Percentiles rank a stretch among this genome's conserved stretches.
Evolutionary conservation across 92 coral and sea anemone species (phyloP).

Genomic region (Epizoanthus fatuus): DNA sequence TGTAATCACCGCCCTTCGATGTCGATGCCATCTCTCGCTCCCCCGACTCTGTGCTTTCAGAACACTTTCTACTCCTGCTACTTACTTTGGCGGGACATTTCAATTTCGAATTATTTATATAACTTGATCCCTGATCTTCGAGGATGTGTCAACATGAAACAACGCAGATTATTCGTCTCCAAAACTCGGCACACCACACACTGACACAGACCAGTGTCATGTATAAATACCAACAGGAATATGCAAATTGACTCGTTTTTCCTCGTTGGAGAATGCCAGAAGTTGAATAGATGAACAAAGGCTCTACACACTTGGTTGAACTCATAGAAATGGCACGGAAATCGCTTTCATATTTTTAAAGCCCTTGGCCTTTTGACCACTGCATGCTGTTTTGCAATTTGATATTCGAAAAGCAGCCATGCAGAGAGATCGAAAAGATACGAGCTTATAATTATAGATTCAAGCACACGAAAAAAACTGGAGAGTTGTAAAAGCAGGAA

Average conservation of each 20-base stretch:
- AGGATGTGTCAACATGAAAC: slow-evolving; percentile 11
- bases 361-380: not conserved
- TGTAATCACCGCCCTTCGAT: slow-evolving; percentile 8
- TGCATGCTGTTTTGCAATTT: slow-evolving; percentile 5
- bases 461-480: too few species aligned
- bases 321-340: not conserved
- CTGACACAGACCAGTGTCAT: too few species aligned
- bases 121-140: slow-evolving; percentile 1
- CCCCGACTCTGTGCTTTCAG: not conserved
- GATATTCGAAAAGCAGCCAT: not conserved
- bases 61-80: not conserved
- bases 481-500: too few species aligned
- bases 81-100: not conserved
- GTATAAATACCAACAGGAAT: not conserved
- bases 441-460: not conserved
- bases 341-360: not conserved
- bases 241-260: slow-evolving; percentile 12
- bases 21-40: not conserved
- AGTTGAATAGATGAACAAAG: not conserved
- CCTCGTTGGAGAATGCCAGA: slow-evolving; percentile 26
- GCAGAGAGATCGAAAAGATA: not conserved
- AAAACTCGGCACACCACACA: not conserved
- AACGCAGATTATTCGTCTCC: not conserved
- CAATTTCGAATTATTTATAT: not conserved
- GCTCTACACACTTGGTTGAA: slow-evolving; percentile 2